These are phyloP conservation scores for Saguinus midas DNA, from an alignment of 2,113 vertebrate genomes.

Conservation along the genomic window DNA sequence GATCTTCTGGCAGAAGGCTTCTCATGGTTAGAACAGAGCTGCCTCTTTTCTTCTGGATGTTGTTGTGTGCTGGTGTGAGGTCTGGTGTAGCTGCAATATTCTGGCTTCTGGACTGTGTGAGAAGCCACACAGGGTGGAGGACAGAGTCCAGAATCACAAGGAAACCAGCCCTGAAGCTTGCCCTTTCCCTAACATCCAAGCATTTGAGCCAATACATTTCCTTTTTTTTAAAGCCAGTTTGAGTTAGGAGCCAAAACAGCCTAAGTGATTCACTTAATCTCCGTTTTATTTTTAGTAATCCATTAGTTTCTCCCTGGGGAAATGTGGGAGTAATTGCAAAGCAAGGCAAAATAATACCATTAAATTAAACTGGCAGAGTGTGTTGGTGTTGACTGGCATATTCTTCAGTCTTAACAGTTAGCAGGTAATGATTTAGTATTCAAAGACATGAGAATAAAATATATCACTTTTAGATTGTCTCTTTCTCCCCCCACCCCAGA, in stretches of 20 bases:
- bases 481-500: neutral
- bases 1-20: neutral
- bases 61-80: neutral
- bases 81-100: neutral
- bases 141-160: neutral
- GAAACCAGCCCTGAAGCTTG: neutral
- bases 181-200: neutral
- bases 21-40: neutral
- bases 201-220: constrained; percentile 46
- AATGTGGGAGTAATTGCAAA: constrained; percentile 84
- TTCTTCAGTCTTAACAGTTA: constrained; percentile 68
- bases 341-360: constrained; percentile 79
- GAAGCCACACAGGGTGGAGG: constrained; percentile 10
- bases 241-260: constrained; percentile 69
- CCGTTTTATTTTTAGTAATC: constrained; percentile 85
- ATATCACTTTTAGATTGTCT: neutral
- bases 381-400: constrained; percentile 81
- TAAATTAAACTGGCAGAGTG: constrained; percentile 75
- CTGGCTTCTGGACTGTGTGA: neutral
- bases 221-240: constrained; percentile 71
- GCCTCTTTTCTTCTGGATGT: neutral
- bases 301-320: constrained; percentile 83
- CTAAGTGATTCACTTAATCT: constrained; percentile 74
- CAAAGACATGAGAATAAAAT: constrained; percentile 72
- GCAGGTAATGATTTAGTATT: constrained; percentile 70